Conservation (phyloP, 2,888 invertebrate species). For the Cistogaster globosa region DNA sequence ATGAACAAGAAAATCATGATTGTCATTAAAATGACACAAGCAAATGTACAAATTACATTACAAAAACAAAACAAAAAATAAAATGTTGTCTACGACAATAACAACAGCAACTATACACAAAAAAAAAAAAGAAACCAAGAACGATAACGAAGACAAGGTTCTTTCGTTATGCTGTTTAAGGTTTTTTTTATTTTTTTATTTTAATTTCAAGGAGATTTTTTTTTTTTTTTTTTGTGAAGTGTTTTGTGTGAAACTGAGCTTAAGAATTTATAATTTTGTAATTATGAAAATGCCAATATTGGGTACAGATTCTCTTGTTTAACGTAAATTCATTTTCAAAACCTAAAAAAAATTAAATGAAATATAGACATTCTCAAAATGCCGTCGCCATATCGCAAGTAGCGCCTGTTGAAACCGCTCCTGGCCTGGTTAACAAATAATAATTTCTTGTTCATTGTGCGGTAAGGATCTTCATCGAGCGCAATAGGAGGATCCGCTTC, state of each 20-base stretch:
- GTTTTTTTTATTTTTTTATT: constrained; percentile 8
- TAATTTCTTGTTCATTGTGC: no score
- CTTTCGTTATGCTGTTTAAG: constrained; percentile 5
- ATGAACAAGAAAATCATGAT: constrained; percentile 74
- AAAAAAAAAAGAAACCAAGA: no score
- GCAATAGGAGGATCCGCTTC: no score
- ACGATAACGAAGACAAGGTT: background rate
- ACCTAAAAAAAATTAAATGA: background rate
- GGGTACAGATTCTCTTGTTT: background rate
- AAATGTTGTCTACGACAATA: background rate
- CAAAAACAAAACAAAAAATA: constrained; percentile 29
- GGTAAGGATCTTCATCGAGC: no score
- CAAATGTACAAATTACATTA: constrained; percentile 72
- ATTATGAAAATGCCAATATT: constrained; percentile 34
- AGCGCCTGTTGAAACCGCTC: no score
- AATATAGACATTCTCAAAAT: no score
- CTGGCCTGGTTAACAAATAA: no score
- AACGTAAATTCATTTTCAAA: no score
- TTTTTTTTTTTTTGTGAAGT: background rate
- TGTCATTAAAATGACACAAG: constrained; percentile 72
- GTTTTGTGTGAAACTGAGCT: background rate
- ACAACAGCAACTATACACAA: background rate
- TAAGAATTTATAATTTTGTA: constrained; percentile 7
- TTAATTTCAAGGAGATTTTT: background rate
- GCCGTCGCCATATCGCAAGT: no score